Percentiles rank a stretch among this genome's conserved stretches.
Evolutionary conservation across 2,113 vertebrate genomes (phyloP).

Genomic region (Heterocephalus glaber): DNA sequence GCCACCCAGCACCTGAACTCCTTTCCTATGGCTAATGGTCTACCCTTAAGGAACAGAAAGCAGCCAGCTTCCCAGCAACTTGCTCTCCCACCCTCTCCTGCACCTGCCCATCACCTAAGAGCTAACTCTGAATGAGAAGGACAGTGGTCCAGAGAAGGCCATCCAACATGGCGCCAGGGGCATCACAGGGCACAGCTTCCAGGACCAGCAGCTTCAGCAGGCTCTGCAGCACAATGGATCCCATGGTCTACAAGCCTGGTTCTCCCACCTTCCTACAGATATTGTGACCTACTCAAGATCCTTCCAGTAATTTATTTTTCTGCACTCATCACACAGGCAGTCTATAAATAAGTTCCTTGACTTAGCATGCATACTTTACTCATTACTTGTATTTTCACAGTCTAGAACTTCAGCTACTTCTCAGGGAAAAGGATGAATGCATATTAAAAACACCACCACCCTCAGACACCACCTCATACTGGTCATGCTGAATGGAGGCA

Average conservation of each 20-base stretch:
- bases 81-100: background rate
- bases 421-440: background rate
- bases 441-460: accelerated
- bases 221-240: background rate
- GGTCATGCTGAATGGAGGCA: accelerated
- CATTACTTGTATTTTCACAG: background rate
- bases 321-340: background rate
- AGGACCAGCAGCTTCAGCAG: background rate
- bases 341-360: background rate
- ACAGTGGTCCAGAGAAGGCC: background rate
- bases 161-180: background rate
- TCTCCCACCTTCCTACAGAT: background rate
- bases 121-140: background rate
- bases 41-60: background rate
- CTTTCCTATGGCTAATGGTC: background rate
- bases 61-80: background rate
- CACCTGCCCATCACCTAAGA: background rate
- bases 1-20: too few relatives aligned
- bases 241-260: background rate
- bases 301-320: background rate
- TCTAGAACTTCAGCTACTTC: background rate
- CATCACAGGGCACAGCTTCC: background rate
- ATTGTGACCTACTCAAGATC: background rate
- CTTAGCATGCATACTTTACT: accelerated
- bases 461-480: accelerated